Base-by-base conservation (phyloP, 2,797 vertebrate species). In the Pipistrellus pygmaeus region DNA sequence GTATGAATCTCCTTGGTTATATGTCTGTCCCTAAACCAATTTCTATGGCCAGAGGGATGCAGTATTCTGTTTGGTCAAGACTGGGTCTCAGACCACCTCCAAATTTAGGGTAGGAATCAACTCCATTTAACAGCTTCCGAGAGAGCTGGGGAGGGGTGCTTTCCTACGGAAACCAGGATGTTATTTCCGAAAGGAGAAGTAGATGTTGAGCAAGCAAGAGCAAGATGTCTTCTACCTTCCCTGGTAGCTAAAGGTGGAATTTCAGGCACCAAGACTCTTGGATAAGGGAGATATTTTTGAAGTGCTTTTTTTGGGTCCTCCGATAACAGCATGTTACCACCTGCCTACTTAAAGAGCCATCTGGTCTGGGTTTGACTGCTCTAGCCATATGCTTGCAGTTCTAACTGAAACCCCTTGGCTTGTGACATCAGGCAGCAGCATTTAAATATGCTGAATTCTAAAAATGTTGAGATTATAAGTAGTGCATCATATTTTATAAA, bases 401-500 rank as follows among this genome's bases (percentile, higher is more conserved):
- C 86, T 88, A 68, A 81, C 80, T 95, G 86, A 81, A 95, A 77
- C 92, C 48, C 15, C 76, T 89, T 92, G 90, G 85, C 92, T 93
- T 92, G 6, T 75, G 48, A 86, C 96, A 92, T 94, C 76, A 96
- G 93, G 87, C 87, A 91, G 89, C 92, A 88, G 46, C 86, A 86
- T 94, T 96, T 75, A 86, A 92, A 94, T 81, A 78, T 84, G 38
- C 72, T 75, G 86, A 94, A 92, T 90, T 96, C 76, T 92, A 76
- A 92, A 97, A 95, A 91, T 90, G 53, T 77, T 85, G 48, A 2
- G 35, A 96, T 95, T 95, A 87, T 93, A 97, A 97, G 93, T 95
- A 88, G 88, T 64, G 93, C n/a, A 48, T 81, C 14, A 32, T 82
- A 76, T 90, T 93, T 81, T 84, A 85, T 88, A 93, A 96, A 68